Base-by-base conservation (phyloP, 2,797 vertebrate species). In the Chelon auratus region DNA sequence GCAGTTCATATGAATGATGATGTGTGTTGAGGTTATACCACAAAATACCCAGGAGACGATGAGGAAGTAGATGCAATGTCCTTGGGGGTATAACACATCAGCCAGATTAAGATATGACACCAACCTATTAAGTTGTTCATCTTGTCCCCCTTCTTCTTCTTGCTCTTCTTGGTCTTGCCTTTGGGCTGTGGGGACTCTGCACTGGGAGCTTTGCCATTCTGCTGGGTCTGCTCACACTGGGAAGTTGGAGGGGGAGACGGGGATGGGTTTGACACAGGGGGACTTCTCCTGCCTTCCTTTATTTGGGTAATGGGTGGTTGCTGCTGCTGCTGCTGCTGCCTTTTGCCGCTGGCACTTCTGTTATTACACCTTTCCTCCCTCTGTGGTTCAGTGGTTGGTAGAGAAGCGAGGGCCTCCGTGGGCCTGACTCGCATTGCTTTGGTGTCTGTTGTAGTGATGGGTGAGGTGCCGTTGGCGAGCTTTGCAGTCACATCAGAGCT, bases 131-230 rank as follows among this genome's bases (percentile, higher is more conserved):
- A 98, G 75, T 81, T 96, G 93, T 93, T 95, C 80, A 92, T 92
- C 90, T 97, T 95, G 80, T 99, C 98, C 1, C 94, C 94, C 86
- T 98, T 99, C 93, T 99, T 99, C 95, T 99, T 99, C 92, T 98
- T 98, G 85, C 90, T 96, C 86, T 97, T 99, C 95, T 97, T 98
- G 90, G 80, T 93, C 92, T 96, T 98, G 92, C 94, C 94, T 92
- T 97, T 97, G 51, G 97, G 96, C 90, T 97, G 97, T 0, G 96
- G 96, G 33, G 96, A 97, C 68, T 96, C 97, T 0, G 95, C 93
- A 36, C 85, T 93, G 72, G 83, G 89, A 57, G 86, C 86, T 89
- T 96, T 97, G 79, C 93, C 86, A 2, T 95, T 94, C 79, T 94
- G 94, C 81, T 92, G 92, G 11, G 61, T 78, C 48, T 89, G 93